Evolutionary conservation across 2,888 invertebrate species (phyloP), one percentile per base, ranked within the genome.

Genomic region (Drosophila greeni): DNA sequence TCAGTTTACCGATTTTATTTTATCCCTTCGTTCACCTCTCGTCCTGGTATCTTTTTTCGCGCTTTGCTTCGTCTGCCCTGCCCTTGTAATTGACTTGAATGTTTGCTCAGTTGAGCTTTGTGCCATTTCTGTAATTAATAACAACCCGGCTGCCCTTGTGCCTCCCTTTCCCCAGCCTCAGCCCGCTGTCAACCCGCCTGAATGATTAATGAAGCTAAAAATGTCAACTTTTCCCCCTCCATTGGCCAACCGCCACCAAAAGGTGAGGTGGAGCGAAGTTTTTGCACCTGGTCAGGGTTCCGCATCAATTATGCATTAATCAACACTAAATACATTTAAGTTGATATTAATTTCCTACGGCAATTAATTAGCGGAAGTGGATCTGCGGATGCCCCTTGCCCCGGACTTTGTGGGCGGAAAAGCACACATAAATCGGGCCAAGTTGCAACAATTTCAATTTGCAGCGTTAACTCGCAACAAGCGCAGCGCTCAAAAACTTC

Each of bases 161-260:
- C 34, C 31, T 14, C 2, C 54, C 18, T 5, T n/a, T 14, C 23
- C 20, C 9, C 33, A 11, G 16, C 42, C 24, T 1, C 9, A 42
- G 24, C 16, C 9, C 24, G 11, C 47, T 20, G 33, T 34, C 40
- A 39, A 59, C 48, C 66, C 68, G 53, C 75, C 66, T 80, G 59
- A 82, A 82, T 80, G 79, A 80, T 80, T 80, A 80, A 80, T 80
- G 79, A 75, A 77, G 70, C 78, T 70, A 71, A 77, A 75, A 78
- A 66, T 77, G 77, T 82, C 79, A 80, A 75, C 75, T 66, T 76
- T 74, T 76, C 66, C 42, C 52, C 7, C 36, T 9, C 9, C 29
- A 1, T 11, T 29, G 9, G 29, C 11, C 29, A 11, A 4, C 29
- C 11, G 11, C 29, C 29, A 29, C 11, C 11, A 11, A 29, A 11